Percentiles rank a stretch among this genome's conserved stretches.
These are phyloP conservation scores for Latrodectus elegans DNA, from an alignment of 2,888 invertebrate species.

Conservation along the genomic window DNA sequence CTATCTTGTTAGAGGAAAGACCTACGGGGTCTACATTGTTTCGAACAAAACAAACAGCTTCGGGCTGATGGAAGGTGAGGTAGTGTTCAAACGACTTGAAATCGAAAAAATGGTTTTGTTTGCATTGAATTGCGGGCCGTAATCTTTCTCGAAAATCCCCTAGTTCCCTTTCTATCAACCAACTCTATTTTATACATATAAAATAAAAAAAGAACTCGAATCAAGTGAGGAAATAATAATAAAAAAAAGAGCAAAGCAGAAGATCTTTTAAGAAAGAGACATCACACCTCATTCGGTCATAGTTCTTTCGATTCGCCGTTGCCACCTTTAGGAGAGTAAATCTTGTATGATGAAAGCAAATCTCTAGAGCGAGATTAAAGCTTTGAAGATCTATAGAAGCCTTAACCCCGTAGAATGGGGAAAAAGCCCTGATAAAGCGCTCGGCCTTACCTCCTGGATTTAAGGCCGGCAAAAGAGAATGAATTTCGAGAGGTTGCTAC, in stretches of 20 bases:
- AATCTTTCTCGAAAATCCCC: constrained; percentile 42
- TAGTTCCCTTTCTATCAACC: constrained; percentile 35
- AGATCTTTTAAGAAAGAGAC: constrained; percentile 41
- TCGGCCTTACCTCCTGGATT: constrained; percentile 55
- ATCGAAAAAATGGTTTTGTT: constrained; percentile 65
- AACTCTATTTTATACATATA: constrained; percentile 40
- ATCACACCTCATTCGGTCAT: constrained; percentile 41
- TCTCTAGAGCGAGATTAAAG: constrained; percentile 68
- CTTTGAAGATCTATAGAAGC: constrained; percentile 67
- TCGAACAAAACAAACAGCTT: constrained; percentile 18
- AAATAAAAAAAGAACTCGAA: background rate
- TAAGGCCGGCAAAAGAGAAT: constrained; percentile 32
- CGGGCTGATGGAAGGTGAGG: background rate
- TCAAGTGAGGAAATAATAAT: background rate
- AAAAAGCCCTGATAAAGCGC: constrained; percentile 61
- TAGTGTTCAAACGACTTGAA: constrained; percentile 34
- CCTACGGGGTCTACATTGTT: background rate
- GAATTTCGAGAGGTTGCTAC: constrained; percentile 36
- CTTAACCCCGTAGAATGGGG: constrained; percentile 30
- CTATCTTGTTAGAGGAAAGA: constrained; percentile 11
- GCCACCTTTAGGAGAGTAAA: constrained; percentile 57
- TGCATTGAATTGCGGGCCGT: constrained; percentile 67
- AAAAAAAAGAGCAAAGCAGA: constrained; percentile 5
- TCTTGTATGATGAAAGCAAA: constrained; percentile 66
- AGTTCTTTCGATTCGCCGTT: constrained; percentile 29